phyloP scores from a whole-genome alignment of 2,888 invertebrate species.

The Atrina japonica region DNA sequence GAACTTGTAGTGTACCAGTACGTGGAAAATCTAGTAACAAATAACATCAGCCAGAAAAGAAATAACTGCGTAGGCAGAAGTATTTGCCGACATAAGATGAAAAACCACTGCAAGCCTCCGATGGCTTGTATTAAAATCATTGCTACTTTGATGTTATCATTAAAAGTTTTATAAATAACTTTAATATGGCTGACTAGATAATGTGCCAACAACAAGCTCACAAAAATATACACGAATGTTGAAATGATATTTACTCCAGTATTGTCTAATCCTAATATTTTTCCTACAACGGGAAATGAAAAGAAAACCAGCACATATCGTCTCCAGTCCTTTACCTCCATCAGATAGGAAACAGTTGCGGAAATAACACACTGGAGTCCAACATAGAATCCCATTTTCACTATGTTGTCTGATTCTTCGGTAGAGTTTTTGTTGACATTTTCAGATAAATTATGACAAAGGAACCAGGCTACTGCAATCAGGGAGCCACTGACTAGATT shows the following conservation, averaged over 20 bases:
- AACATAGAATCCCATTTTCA: constrained; percentile 65
- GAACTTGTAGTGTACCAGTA: constrained; percentile 70
- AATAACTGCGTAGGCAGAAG: constrained; percentile 82
- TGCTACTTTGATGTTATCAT: constrained; percentile 63
- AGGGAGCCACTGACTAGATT: constrained; percentile 81
- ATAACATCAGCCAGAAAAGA: constrained; percentile 82
- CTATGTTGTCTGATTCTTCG: constrained; percentile 56
- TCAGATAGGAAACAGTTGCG: constrained; percentile 77
- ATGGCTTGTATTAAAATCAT: constrained; percentile 72
- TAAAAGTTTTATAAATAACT: constrained; percentile 76
- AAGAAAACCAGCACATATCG: constrained; percentile 81
- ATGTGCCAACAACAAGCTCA: constrained; percentile 79
- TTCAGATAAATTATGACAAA: constrained; percentile 79
- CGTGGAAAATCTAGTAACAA: constrained; percentile 79
- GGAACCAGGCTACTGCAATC: constrained; percentile 74
- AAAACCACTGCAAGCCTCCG: constrained; percentile 77
- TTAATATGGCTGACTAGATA: constrained; percentile 81
- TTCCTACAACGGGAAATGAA: constrained; percentile 81
- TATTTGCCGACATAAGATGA: constrained; percentile 81
- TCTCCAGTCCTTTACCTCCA: constrained; percentile 79
- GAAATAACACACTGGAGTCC: constrained; percentile 78
- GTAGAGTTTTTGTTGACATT: constrained; percentile 80
- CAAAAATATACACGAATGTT: constrained; percentile 81
- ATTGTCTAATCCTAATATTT: constrained; percentile 80
- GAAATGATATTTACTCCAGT: constrained; percentile 79